Base-by-base conservation (phyloP, 2,797 vertebrate genomes). In the Pogonophryne albipinna region DNA sequence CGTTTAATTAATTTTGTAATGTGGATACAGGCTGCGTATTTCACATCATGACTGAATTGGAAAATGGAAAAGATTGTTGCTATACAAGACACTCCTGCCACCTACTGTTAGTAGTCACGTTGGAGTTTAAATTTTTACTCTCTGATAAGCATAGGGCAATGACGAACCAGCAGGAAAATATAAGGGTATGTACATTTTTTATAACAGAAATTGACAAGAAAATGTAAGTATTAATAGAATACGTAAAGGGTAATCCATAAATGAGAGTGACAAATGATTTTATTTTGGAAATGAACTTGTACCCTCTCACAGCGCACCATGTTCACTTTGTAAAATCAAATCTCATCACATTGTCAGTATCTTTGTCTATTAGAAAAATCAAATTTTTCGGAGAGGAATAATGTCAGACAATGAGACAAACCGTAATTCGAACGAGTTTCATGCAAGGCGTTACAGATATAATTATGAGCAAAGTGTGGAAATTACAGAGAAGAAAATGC, bases 71-170 rank as follows among this genome's bases (percentile, higher is more conserved):
- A 60, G 31, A 67, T 52, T 27, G 42, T 41, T 12, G 16, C 31
- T 10, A 9, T 63, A 70, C 65, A 84, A 76, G 61, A 66, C 91
- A 78, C 82, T 88, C 70, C 89, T 92, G 90, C 91, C 91, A 89
- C 79, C 91, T 93, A 76, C 91, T 91, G 91, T 38, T 38, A 38
- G 34, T 38, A 9, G 34, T 38, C 34, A 38, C 34, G 34, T 9
- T 38, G 34, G 34, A 38, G 34, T 38, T 38, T 9, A 38, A 20
- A 76, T n/a, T 16, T 47, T 46, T 38, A 47, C 7, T 19, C 17
- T 45, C 10, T 38, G 5, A 20, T 20, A 8, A 57, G 8, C 7
- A 55, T 10, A 71, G 42, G 19, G 5, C 14, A 57, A 6, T 56
- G 20, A 41, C 9, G 15, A 68, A n/a, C 3, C 17, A 38, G 27